A percentile compares a stretch with the other conserved stretches of the same genome.
Conservation (phyloP, 2,888 invertebrate genomes). For the Xestia xanthographa region DNA sequence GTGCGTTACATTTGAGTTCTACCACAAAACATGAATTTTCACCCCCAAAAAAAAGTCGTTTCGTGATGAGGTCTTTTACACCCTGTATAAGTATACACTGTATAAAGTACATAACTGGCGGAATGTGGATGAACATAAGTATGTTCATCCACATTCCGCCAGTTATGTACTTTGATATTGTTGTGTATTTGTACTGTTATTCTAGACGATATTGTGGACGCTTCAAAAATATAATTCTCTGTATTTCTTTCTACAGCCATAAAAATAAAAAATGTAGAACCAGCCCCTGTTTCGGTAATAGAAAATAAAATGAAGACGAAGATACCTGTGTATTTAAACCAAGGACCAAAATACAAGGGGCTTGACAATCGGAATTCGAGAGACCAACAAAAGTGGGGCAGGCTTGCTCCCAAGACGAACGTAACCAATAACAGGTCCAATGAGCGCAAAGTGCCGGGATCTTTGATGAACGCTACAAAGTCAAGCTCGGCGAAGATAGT, state of each 20-base stretch:
- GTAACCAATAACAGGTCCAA: slow-evolving; percentile 44
- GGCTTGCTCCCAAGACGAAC: slow-evolving; percentile 20
- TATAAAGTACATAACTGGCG: too few relatives aligned
- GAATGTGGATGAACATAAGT: too few relatives aligned
- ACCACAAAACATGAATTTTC: too few relatives aligned
- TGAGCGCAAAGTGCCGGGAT: slow-evolving; percentile 76
- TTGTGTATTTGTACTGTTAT: slow-evolving; percentile 4
- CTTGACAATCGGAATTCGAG: slow-evolving; percentile 54
- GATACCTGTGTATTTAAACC: slow-evolving; percentile 80
- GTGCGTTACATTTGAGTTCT: too few relatives aligned
- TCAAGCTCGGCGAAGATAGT: slow-evolving; percentile 91
- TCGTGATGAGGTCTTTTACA: too few relatives aligned
- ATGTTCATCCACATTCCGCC: background rate
- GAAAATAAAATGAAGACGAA: slow-evolving; percentile 76
- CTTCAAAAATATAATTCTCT: background rate
- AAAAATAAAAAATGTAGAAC: slow-evolving; percentile 66
- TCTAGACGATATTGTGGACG: background rate
- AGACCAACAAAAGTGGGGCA: slow-evolving; percentile 51
- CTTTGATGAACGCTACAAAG: slow-evolving; percentile 90
- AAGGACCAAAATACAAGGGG: slow-evolving; percentile 59
- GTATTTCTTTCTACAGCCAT: slow-evolving; percentile 69
- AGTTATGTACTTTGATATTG: slow-evolving; percentile 6
- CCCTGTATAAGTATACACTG: too few relatives aligned
- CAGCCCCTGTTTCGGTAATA: slow-evolving; percentile 34
- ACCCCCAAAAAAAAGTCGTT: too few relatives aligned